Evolutionary conservation across 2,888 invertebrate species (phyloP).

Genomic region (Ochropleura leucogaster): DNA sequence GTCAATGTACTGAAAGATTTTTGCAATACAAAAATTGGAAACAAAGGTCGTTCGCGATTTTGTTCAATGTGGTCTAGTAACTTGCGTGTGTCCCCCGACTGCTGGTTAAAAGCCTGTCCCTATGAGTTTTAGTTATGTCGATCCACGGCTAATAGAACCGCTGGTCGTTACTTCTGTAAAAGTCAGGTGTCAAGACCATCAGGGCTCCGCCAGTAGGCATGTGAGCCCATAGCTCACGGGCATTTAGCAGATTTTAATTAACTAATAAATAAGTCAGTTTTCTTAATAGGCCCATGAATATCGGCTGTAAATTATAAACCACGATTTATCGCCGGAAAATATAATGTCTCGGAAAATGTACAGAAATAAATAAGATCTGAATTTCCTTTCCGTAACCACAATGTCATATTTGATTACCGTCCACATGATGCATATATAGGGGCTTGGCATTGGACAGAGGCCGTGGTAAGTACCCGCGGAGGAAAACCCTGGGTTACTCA

Average conservation of each 20-base stretch:
- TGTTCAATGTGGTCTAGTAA: not conserved
- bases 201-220: not conserved
- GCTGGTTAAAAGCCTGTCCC: not conserved
- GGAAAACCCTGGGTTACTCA: constrained; percentile 75
- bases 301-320: constrained; percentile 6
- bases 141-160: not conserved
- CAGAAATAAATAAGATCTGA: constrained; percentile 41
- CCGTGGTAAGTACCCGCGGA: constrained; percentile 44
- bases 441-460: constrained; percentile 59
- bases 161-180: not conserved
- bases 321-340: constrained; percentile 1
- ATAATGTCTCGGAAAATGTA: constrained; percentile 33
- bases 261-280: not conserved
- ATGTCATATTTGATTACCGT: constrained; percentile 52
- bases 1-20: not conserved
- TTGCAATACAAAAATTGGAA: not conserved
- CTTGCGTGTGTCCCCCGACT: not conserved
- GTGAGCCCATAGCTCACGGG: not conserved
- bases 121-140: not conserved
- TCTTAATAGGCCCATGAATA: not conserved
- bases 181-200: not conserved
- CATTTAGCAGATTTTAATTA: not conserved
- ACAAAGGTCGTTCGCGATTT: not conserved
- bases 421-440: constrained; percentile 49
- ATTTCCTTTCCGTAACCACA: constrained; percentile 42